Evolutionary conservation across 2,797 vertebrate genomes (phyloP), one percentile per base, ranked within the genome.

Genomic region (Acanthurus lineatus): DNA sequence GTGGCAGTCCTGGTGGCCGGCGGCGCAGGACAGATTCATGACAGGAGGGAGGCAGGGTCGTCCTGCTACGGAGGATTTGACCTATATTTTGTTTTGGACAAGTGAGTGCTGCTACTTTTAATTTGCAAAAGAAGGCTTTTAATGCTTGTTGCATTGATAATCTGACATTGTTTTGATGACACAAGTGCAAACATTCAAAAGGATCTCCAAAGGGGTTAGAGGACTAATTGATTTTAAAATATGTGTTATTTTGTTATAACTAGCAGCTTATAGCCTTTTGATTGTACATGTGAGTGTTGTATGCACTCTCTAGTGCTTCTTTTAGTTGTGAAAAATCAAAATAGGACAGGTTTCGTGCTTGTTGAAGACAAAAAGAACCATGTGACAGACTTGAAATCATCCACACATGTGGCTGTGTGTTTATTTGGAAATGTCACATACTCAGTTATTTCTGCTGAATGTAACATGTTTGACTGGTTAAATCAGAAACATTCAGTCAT

Each of bases 51-150:
- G 2, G 95, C 95, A 0, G 96, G 96, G 64, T 96, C 96, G n/a
- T 97, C 98, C 76, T 99, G 98, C 95, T 99, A 97, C 0, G 98
- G 98, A 45, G 98, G 98, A 79, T 99, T 99, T 87, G 98, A 99
- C 92, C 93, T 99, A 32, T 99, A 98, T 94, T 99, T 99, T 94
- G 97, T 99, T 63, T 88, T 99, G 87, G 98, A 99, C 96, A 99
- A 99, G 98, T 99, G 95, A 99, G 98, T 99, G 69, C 44, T 60
- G 49, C 51, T 28, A n/a, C 45, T 53, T 47, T 64, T 66, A 48
- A 48, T 51, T 22, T 44, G 12, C 49, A 32, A 25, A 45, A 15
- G 71, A 68, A 14, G 35, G 45, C 14, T 42, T 76, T 40, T 28
- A 11, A 48, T 66, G 12, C 38, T 42, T 42, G 15, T 12, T 77